Base-by-base conservation (phyloP, 1,140 invertebrate species). In the Lepidostoma basale region DNA sequence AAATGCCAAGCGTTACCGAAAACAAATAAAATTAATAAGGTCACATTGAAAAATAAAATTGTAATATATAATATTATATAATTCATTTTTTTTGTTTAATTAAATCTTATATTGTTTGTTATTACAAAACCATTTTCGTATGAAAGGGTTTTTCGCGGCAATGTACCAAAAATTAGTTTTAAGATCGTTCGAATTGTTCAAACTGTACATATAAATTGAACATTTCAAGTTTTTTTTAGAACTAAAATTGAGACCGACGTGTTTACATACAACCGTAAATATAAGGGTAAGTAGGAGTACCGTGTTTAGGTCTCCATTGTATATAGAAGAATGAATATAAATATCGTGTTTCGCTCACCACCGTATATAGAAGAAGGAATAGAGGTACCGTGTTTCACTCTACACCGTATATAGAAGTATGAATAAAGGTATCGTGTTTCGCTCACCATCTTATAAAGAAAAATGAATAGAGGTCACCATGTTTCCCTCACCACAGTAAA, bases 141-240 rank as follows among this genome's bases (percentile, higher is more conserved):
- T 1, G 45, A 49, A 25, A 23, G 8, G 18, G 45, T 12, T 10
- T 20, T 23, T 49, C n/a, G 23, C 23, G 45, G 18, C 18, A 23
- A 20, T 47, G 45, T 22, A 22, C 45, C 45, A 49, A 49, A 49
- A n/a, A 49, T 23, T 49, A 49, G 8, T 49, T 49, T 20, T 49
- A 49, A 49, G 45, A 49, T 23, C 22, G 18, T 26, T 49, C 5
- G 25, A 22, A 18, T 49, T 49, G 45, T 49, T 49, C 45, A 49
- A 25, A 25, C 45, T 49, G 45, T 49, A 49, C 2, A 49, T 49
- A 22, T 49, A 18, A 25, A 49, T n/a, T 22, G 45, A 23, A 49
- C 45, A 49, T 22, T n/a, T n/a, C n/a, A 23, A 22, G 8, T 49
- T 23, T n/a, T 8, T 12, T 49, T 49, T 23, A 49, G 45, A n/a